Percentiles rank a stretch among this genome's conserved stretches.
These are phyloP conservation scores for Pomacea maculata DNA, from an alignment of 1,140 invertebrate genomes.

Conservation along the genomic window DNA sequence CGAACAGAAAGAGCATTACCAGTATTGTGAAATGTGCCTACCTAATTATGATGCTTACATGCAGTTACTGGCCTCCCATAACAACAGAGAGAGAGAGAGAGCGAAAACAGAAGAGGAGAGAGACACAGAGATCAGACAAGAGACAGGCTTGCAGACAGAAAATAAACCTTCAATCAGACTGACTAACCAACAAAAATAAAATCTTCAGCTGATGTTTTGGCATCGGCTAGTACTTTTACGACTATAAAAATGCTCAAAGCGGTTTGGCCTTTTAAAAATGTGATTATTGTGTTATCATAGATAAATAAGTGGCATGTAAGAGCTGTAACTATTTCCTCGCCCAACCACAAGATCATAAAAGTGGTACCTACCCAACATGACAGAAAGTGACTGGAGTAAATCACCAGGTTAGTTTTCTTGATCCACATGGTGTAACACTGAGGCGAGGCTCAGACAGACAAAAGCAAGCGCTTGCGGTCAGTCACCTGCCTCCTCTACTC, in stretches of 20 bases:
- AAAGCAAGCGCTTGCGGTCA: no score
- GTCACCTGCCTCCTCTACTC: no score
- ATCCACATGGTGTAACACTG: conserved; percentile 10
- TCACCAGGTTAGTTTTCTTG: conserved; percentile 29
- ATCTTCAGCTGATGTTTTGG: no score
- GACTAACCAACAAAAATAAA: not conserved
- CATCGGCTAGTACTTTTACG: not conserved
- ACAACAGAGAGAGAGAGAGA: not conserved
- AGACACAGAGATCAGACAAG: not conserved
- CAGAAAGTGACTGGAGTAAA: conserved; percentile 50
- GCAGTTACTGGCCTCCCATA: not conserved
- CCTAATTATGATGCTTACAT: not conserved
- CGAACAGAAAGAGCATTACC: no score
- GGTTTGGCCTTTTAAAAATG: no score
- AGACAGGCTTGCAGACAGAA: not conserved
- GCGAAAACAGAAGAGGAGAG: not conserved
- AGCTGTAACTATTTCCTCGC: no score
- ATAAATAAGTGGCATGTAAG: not conserved
- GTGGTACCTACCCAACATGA: conserved; percentile 47
- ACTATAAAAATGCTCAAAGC: not conserved
- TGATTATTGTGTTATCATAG: not conserved
- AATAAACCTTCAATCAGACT: not conserved
- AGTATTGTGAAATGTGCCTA: no score
- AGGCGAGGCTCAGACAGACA: no score
- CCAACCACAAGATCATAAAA: not conserved